Conservation (phyloP, 2,888 invertebrate species). For the Hirtodrosophila histrioides region DNA sequence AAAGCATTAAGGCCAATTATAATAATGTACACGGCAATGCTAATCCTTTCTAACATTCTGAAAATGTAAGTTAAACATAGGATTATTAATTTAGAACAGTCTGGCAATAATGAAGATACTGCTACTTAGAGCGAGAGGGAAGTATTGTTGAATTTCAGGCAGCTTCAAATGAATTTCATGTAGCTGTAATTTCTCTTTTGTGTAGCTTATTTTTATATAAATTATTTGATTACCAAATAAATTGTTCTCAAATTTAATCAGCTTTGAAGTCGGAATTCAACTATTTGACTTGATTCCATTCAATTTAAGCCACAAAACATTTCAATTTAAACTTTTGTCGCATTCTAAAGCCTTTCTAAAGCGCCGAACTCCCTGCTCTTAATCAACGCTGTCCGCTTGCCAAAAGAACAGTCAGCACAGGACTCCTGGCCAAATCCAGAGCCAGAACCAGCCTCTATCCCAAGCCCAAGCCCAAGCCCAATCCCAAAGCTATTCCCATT, state of each 20-base stretch:
- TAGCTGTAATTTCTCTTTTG: too few relatives aligned
- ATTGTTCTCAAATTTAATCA: background rate
- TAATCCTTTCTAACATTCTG: background rate
- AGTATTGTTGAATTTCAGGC: too few relatives aligned
- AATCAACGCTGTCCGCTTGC: constrained; percentile 59
- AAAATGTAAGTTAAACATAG: too few relatives aligned
- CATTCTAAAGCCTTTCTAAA: constrained; percentile 30
- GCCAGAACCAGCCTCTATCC: constrained; percentile 1
- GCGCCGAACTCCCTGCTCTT: constrained; percentile 50
- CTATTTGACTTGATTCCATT: constrained; percentile 9
- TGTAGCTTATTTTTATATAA: background rate
- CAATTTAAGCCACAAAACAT: constrained; percentile 8
- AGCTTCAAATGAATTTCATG: too few relatives aligned
- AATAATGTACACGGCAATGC: too few relatives aligned
- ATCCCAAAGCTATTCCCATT: constrained; percentile 16
- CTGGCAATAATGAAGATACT: too few relatives aligned
- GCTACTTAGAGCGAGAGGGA: too few relatives aligned
- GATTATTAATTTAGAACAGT: too few relatives aligned
- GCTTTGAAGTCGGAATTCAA: background rate
- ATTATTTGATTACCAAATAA: background rate
- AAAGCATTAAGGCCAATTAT: background rate
- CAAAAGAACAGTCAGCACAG: constrained; percentile 55
- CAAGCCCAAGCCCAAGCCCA: constrained; percentile 18
- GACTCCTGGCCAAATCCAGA: constrained; percentile 19
- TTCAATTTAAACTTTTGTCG: constrained; percentile 36